phyloP scores from a whole-genome alignment of 2,113 vertebrate genomes.

The Pseudolaguvia tuberculata region DNA sequence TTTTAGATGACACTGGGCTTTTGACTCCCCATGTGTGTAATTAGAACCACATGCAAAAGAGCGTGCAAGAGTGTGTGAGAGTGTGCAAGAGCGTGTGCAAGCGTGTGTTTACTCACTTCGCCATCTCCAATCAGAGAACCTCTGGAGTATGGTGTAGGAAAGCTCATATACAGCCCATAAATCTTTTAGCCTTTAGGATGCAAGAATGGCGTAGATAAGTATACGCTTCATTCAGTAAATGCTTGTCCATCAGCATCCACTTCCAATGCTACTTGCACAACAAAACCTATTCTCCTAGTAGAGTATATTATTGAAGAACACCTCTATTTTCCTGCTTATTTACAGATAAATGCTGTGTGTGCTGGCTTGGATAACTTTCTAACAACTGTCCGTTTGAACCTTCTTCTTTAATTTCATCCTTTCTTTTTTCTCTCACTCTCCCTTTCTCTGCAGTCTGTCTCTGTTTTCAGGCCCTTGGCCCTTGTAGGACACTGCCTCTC shows the following conservation, averaged over 20 bases:
- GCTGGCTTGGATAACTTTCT: constrained; percentile 19
- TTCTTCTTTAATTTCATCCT: constrained; percentile 23
- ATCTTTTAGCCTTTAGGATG: constrained; percentile 62
- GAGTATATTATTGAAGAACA: neutral
- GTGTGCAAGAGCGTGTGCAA: constrained; percentile 45
- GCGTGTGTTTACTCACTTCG: constrained; percentile 49
- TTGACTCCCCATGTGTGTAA: constrained; percentile 46
- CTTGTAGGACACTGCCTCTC: constrained; percentile 55
- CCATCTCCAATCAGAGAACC: constrained; percentile 73
- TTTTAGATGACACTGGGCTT: constrained; percentile 57
- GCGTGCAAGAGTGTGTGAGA: constrained; percentile 50
- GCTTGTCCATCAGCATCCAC: neutral
- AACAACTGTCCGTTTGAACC: constrained; percentile 30
- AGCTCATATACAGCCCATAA: constrained; percentile 63
- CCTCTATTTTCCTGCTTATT: constrained; percentile 16
- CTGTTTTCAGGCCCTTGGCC: constrained; percentile 49
- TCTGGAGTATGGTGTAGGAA: constrained; percentile 65
- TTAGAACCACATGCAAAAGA: constrained; percentile 49
- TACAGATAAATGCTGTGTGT: constrained; percentile 9
- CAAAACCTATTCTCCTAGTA: neutral
- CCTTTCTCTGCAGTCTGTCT: constrained; percentile 32
- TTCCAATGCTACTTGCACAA: constrained; percentile 16
- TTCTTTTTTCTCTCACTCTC: constrained; percentile 31
- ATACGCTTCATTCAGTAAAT: neutral
- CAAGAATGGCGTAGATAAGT: constrained; percentile 31